A percentile compares a stretch with the other conserved stretches of the same genome.
Conservation (phyloP, 2,797 vertebrate genomes). For the Thaleichthys pacificus region DNA sequence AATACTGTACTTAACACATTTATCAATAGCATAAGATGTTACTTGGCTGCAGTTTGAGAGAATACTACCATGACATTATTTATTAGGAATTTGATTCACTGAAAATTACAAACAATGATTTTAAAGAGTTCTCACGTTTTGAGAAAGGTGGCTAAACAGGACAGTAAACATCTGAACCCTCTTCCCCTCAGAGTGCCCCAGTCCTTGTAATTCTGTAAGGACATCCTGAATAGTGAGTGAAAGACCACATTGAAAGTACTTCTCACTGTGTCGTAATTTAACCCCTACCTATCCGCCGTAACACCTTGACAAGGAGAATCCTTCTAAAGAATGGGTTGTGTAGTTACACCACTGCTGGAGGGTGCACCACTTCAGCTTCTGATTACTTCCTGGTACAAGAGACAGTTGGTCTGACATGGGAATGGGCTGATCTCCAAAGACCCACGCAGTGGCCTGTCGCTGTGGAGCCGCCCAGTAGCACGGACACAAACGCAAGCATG, state of each 20-base stretch:
- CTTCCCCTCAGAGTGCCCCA: neutral
- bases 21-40: too few relatives aligned
- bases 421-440: slow-evolving; percentile 57
- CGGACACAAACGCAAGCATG: slow-evolving; percentile 8
- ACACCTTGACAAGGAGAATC: slow-evolving; percentile 68
- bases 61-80: too few relatives aligned
- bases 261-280: slow-evolving; percentile 67
- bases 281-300: slow-evolving; percentile 62
- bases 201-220: slow-evolving; percentile 65
- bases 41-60: too few relatives aligned
- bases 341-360: slow-evolving; percentile 67
- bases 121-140: neutral
- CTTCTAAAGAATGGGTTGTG: slow-evolving; percentile 69
- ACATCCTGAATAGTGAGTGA: slow-evolving; percentile 60
- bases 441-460: slow-evolving; percentile 42
- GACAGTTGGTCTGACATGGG: slow-evolving; percentile 65
- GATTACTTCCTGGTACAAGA: slow-evolving; percentile 63
- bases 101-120: too few relatives aligned
- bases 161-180: slow-evolving; percentile 53
- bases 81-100: too few relatives aligned
- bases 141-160: neutral
- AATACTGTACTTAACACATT: too few relatives aligned
- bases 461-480: slow-evolving; percentile 29
- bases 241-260: slow-evolving; percentile 55
- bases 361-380: slow-evolving; percentile 64